Base-by-base conservation (phyloP, 2,113 vertebrate genomes). In the Rhinichthys klamathensis region DNA sequence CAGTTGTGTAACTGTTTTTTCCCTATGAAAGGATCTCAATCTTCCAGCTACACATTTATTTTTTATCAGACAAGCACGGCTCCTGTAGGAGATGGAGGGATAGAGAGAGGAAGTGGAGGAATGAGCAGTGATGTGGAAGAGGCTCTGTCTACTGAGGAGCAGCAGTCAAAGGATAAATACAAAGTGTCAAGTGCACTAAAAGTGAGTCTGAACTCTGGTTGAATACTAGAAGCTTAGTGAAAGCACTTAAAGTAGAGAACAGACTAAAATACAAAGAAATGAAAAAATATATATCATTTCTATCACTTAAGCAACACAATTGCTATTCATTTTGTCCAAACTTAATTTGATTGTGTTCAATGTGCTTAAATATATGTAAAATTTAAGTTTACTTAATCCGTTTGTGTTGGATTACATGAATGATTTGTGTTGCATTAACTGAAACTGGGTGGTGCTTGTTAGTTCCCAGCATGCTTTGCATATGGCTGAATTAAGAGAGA, bases 41-140 rank as follows among this genome's bases (percentile, higher is more conserved):
- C 74, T 61, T 75, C 9, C 16, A 80, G 75, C 75, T 83, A 78
- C 41, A n/a, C 84, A 83, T 85, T 70, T 83, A 89, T 87, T 69
- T 85, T 79, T 89, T 21, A 84, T 84, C 80, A 87, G 80, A 80
- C 0, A 32, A 84, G 75, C 76, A n/a, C 10, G 0, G 10, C 85
- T 61, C 38, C 30, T 74, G 35, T 83, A 69, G 41, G 23, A 25
- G 13, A 87, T n/a, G 81, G 65, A 25, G 21, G 41, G 58, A 72
- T 65, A 35, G 51, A 63, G 67, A 61, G 38, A 82, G 54, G 70
- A 73, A 25, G 41, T 58, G 72, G 16, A 80, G 15, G 65, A 70
- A 49, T 56, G 75, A 81, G 60, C 41, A 60, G 27, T 85, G 49
- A 73, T 86, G 86, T 85, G 80, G 69, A 87, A 86, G 84, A 60